Conservation (phyloP, 2,797 vertebrate genomes). For the Hydrophis major region DNA sequence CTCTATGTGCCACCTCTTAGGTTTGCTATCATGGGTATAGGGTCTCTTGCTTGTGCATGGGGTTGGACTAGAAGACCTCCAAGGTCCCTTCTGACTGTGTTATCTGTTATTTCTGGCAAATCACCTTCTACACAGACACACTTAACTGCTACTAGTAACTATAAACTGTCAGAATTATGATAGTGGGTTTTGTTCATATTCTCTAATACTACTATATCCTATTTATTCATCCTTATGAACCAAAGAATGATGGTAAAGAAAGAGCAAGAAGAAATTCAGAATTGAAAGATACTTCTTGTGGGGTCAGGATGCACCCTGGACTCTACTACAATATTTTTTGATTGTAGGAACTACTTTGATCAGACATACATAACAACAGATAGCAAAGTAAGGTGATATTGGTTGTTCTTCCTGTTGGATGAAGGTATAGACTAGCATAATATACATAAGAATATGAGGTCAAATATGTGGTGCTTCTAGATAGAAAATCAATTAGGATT, state of each 20-base stretch:
- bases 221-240: neutral
- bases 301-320: neutral
- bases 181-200: neutral
- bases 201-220: neutral
- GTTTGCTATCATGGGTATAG: neutral
- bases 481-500: neutral
- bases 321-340: neutral
- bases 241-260: neutral
- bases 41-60: neutral
- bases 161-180: neutral
- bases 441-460: neutral
- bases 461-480: neutral
- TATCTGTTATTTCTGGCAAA: neutral
- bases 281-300: neutral
- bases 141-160: neutral
- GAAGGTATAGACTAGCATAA: neutral
- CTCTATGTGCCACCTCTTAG: no score
- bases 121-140: neutral
- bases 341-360: neutral
- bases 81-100: neutral
- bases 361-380: neutral
- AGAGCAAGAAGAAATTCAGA: neutral
- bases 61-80: neutral
- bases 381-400: neutral
- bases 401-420: neutral